Conservation (phyloP, 2,888 invertebrate genomes). For the Lasioglossum leucozonium region DNA sequence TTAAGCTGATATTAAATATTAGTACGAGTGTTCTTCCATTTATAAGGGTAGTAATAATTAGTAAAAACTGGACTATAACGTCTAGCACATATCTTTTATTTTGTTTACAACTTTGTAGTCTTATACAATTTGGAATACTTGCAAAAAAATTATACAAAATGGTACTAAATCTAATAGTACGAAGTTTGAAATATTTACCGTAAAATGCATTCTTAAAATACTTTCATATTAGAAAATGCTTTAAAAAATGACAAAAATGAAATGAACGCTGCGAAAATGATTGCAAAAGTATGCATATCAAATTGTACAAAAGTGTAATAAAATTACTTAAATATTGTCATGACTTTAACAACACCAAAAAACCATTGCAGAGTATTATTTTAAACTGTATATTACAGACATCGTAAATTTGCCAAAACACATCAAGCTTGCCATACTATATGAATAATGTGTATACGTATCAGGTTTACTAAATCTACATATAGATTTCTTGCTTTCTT, state of each 20-base stretch:
- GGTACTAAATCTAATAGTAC: slow-evolving; percentile 38
- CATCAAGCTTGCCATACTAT: slow-evolving; percentile 51
- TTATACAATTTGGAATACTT: slow-evolving; percentile 50
- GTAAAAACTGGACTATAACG: slow-evolving; percentile 43
- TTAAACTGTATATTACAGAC: slow-evolving; percentile 16
- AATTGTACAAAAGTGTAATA: slow-evolving; percentile 47
- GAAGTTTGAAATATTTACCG: slow-evolving; percentile 30
- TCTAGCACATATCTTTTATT: slow-evolving; percentile 60
- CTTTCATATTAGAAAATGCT: slow-evolving; percentile 21
- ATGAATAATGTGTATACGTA: slow-evolving; percentile 41
- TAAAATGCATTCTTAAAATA: slow-evolving; percentile 18
- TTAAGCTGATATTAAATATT: slow-evolving; percentile 18
- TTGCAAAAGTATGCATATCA: slow-evolving; percentile 35
- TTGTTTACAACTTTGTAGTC: slow-evolving; percentile 53
- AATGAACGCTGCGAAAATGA: slow-evolving; percentile 4
- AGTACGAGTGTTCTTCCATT: slow-evolving; percentile 15
- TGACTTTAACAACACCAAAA: slow-evolving; percentile 34
- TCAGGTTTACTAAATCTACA: slow-evolving; percentile 47
- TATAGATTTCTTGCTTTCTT: slow-evolving; percentile 50
- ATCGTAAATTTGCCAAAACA: slow-evolving; percentile 41
- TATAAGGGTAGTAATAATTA: slow-evolving; percentile 19
- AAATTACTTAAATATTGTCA: slow-evolving; percentile 51
- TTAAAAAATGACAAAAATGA: not conserved
- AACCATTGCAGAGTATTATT: slow-evolving; percentile 26
- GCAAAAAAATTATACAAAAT: slow-evolving; percentile 35